Base-by-base conservation (phyloP, 2,113 vertebrate species). In the Perca fluviatilis region DNA sequence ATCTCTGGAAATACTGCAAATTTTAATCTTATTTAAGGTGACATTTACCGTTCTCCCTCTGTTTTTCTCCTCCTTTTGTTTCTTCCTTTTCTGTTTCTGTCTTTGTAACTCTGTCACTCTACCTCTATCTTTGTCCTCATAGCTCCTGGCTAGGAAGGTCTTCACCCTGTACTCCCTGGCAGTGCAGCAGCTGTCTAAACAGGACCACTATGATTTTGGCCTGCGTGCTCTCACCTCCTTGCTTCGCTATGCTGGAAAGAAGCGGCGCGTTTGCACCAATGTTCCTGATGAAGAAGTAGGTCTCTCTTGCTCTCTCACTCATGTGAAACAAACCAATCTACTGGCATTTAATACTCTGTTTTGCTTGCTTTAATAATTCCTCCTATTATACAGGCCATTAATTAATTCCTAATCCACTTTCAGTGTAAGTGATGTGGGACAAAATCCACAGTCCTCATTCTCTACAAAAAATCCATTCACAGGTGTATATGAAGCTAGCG, bases 191-290 rank as follows among this genome's bases (percentile, higher is more conserved):
- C 93, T 98, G 14, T 98, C 97, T 67, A 95, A 95, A 63, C 97
- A 97, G 87, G 97, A 97, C 84, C 97, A 98, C 84, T 98, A 98
- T 6, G 97, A 98, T 89, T 98, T 97, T 3, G 97, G 97, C 33
- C 94, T 98, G 1, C 95, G 97, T 0, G 96, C 97, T 0, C 96
- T 98, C 83, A 97, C 96, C 23, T 97, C 97, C 1, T 92, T 98
- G 46, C 95, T 98, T 30, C 96, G 96, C 75, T 97, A 96, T 27
- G 89, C 93, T 5, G 93, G 91, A 65, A 92, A 70, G 58, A 94
- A 90, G 83, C 77, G 93, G 1, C 86, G 87, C 0, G 1, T 16
- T 6, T 92, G 80, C 51, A 89, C 93, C 0, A 93, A 95, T 1
- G 73, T 96, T 63, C 67, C 93, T 0, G 96, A 97, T 23, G 97